Percentiles rank a stretch among this genome's conserved stretches.
Conservation (phyloP, 2,113 vertebrate genomes). For the Cercocebus atys region DNA sequence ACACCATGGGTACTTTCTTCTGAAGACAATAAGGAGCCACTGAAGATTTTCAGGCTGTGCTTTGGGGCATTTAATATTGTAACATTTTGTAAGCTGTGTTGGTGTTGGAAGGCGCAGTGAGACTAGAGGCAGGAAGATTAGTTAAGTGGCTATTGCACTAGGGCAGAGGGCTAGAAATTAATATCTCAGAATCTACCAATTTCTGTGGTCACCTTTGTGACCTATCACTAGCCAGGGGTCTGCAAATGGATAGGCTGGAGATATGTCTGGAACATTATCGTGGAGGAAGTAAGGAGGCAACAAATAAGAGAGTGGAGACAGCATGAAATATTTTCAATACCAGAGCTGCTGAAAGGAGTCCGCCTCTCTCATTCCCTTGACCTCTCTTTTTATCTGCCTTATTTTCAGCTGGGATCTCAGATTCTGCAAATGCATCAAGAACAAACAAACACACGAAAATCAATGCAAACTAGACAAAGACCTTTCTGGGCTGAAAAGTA, state of each 20-base stretch:
- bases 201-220: not conserved
- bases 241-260: not conserved
- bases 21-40: not conserved
- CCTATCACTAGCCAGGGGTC: not conserved
- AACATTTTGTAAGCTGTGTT: not conserved
- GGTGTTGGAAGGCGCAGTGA: not conserved
- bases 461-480: constrained; percentile 82
- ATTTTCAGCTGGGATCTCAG: constrained; percentile 74
- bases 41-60: not conserved
- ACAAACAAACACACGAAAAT: constrained; percentile 80
- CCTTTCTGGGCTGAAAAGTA: constrained; percentile 77
- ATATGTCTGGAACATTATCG: not conserved
- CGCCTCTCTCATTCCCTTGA: constrained; percentile 32
- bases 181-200: not conserved
- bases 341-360: constrained; percentile 8
- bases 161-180: not conserved
- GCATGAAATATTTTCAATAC: constrained; percentile 34
- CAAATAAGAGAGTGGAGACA: not conserved
- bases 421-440: constrained; percentile 84
- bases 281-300: not conserved
- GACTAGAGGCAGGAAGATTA: not conserved
- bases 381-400: constrained; percentile 72
- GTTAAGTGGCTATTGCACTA: not conserved
- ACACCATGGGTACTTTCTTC: not conserved
- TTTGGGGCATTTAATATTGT: not conserved